Percentiles rank a stretch among this genome's conserved stretches.
Conservation (phyloP, 2,888 invertebrate genomes). For the Antheraea yamamai region DNA sequence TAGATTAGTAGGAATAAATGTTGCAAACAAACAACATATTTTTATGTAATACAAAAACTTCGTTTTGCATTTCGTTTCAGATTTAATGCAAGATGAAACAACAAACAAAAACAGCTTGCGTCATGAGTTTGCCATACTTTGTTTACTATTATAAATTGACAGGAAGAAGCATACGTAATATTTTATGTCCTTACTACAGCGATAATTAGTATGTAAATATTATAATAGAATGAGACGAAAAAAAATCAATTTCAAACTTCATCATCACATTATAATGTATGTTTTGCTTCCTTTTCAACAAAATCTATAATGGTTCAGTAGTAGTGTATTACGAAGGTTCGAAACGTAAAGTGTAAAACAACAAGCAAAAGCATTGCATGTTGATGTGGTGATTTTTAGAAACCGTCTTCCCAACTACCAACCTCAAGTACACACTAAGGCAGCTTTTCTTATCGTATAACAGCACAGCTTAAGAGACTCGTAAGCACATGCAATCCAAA, state of each 20-base stretch:
- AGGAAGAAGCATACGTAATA: constrained; percentile 1
- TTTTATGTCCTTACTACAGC: neutral
- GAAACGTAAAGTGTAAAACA: neutral
- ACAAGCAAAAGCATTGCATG: neutral
- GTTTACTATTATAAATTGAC: neutral
- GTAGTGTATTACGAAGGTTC: neutral
- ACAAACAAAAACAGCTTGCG: neutral
- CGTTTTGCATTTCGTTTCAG: neutral
- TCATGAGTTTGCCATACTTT: neutral
- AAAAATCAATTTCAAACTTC: neutral
- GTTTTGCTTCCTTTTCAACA: neutral
- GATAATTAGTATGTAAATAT: constrained; percentile 6
- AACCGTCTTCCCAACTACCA: too few relatives aligned
- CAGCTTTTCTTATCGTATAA: too few relatives aligned
- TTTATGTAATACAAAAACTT: too few relatives aligned
- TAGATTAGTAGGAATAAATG: too few relatives aligned
- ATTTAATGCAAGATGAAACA: neutral
- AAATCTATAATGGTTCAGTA: neutral
- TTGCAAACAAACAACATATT: too few relatives aligned
- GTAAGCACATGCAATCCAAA: too few relatives aligned
- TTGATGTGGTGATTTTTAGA: neutral
- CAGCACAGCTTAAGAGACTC: too few relatives aligned
- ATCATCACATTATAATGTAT: neutral
- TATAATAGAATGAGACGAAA: neutral
- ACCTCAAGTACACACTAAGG: too few relatives aligned